Base-by-base conservation (phyloP, 2,797 vertebrate genomes). In the Periparus ater region DNA sequence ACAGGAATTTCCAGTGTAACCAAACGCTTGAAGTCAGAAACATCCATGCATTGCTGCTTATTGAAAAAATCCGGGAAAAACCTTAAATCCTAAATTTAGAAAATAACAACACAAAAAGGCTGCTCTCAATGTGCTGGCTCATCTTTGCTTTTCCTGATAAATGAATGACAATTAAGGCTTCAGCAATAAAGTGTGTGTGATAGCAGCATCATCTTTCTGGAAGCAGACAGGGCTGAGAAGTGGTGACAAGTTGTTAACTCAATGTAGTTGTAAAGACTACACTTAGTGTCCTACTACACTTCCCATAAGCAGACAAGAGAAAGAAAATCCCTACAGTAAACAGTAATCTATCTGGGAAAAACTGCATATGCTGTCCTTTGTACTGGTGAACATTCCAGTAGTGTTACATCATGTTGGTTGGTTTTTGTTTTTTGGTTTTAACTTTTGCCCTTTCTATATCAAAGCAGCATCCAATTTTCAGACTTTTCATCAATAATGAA, bases 31-130 rank as follows among this genome's bases (percentile, higher is more conserved):
- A 62, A 65, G 17, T 6, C 53, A 30, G 34, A 58, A 89, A 83
- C 0, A 9, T 8, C 10, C 3, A 3, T 3, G 13, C 22, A 14
- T 3, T 12, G 23, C 54, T 6, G 0, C 10, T 16, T 45, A 11
- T 9, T 67, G 48, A 40, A 40, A 65, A 67, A 79, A 45, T 5
- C 10, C 23, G 10, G 22, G 19, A 36, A 86, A 77, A 84, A 81
- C 10, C 50, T 71, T 44, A 75, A 71, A 42, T 36, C 17, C 29
- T 42, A 61, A 36, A 62, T 77, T 38, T 36, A 79, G 22, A 60
- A 71, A 75, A 53, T 3, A 80, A 42, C 1, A 0, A 53, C 51
- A 57, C 2, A 2, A 68, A 17, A 93, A 82, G 9, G 26, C 19
- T 68, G 48, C 16, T 81, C 22, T 75, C 30, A 51, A 1, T 58